Evolutionary conservation across 2,888 invertebrate species (phyloP).

Genomic region (Arrhopalites spinosus): DNA sequence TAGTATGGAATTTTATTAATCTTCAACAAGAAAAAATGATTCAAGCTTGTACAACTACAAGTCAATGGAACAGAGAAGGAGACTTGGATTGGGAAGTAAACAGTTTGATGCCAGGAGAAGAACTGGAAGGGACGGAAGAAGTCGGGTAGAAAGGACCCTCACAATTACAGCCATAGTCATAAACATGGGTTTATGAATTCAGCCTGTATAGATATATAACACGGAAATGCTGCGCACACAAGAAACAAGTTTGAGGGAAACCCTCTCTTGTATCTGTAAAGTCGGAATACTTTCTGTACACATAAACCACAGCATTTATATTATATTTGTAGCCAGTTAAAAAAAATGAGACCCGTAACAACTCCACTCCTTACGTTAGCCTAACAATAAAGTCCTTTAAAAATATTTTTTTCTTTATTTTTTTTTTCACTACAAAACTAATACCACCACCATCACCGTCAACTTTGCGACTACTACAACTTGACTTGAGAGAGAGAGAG

Average conservation of each 20-base stretch:
- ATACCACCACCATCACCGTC: too few species aligned
- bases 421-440: too few species aligned
- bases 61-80: not conserved
- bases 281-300: not conserved
- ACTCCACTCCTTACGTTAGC: too few species aligned
- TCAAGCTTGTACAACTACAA: not conserved
- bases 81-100: not conserved
- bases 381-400: too few species aligned
- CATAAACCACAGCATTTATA: not conserved
- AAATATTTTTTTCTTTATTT: too few species aligned
- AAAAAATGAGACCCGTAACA: too few species aligned
- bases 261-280: not conserved
- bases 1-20: too few species aligned
- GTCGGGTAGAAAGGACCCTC: constrained; percentile 43
- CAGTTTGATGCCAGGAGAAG: constrained; percentile 37
- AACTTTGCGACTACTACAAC: too few species aligned
- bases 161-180: constrained; percentile 43
- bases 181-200: constrained; percentile 40
- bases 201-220: not conserved
- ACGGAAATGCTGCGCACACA: not conserved
- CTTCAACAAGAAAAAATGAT: too few species aligned
- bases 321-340: not conserved
- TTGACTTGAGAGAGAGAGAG: too few species aligned
- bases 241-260: not conserved
- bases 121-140: constrained; percentile 43